A percentile compares a stretch with the other conserved stretches of the same genome.
These are phyloP conservation scores for Rhinolophus ferrumequinum DNA, from an alignment of 2,113 vertebrate genomes.

Conservation along the genomic window DNA sequence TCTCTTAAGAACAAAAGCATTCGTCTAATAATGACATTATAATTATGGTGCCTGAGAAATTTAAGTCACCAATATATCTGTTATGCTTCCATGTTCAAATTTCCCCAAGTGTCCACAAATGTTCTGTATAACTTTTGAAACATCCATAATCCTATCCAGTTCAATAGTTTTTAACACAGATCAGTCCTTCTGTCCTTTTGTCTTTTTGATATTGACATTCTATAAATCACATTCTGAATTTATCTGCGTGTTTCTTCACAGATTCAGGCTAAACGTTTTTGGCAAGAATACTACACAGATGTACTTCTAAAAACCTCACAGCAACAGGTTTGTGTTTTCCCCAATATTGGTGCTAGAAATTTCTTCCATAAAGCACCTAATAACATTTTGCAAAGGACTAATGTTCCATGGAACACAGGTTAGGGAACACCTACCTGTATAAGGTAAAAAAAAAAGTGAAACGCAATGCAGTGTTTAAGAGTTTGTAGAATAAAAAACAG, in stretches of 20 bases:
- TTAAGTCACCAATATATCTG: not conserved
- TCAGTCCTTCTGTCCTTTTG: not conserved
- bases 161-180: not conserved
- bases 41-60: not conserved
- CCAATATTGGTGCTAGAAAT: not conserved
- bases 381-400: conserved; percentile 31
- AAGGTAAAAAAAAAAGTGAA: not conserved
- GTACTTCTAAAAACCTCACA: not conserved
- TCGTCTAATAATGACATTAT: not conserved
- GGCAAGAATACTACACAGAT: not conserved
- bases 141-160: not conserved
- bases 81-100: not conserved
- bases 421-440: not conserved
- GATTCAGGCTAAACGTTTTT: not conserved
- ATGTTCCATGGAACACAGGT: not conserved
- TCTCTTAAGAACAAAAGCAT: conserved; percentile 9
- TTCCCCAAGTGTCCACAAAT: not conserved
- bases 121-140: not conserved
- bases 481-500: not conserved
- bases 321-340: not conserved
- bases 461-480: not conserved
- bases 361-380: not conserved
- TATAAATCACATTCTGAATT: not conserved
- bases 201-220: not conserved
- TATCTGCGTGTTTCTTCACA: not conserved